phyloP scores from a whole-genome alignment of 2,113 vertebrate genomes.

The Zeus faber region DNA sequence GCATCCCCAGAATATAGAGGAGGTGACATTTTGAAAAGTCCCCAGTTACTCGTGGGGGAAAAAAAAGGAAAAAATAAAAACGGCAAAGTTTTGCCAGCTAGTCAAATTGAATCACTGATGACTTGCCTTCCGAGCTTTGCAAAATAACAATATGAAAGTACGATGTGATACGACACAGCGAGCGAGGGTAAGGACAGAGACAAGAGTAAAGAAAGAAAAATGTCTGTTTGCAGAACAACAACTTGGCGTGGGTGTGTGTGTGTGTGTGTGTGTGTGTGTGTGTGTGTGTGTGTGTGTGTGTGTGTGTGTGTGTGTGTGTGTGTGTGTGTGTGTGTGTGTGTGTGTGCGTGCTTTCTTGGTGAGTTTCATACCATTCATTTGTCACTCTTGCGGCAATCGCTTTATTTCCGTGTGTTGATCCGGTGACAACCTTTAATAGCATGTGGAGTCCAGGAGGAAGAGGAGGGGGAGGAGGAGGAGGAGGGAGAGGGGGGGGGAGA shows the following conservation, averaged over 20 bases:
- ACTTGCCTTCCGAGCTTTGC: conserved; percentile 52
- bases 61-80: conserved; percentile 49
- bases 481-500: no score
- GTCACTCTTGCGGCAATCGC: conserved; percentile 3
- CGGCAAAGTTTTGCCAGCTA: conserved; percentile 65
- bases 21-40: conserved; percentile 74
- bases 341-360: conserved; percentile 24
- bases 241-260: background rate
- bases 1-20: conserved; percentile 63
- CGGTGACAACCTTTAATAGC: conserved; percentile 28
- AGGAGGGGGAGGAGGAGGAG: no score
- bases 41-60: conserved; percentile 48
- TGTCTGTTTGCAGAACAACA: background rate
- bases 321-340: conserved; percentile 15
- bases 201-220: conserved; percentile 31
- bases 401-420: conserved; percentile 7
- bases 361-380: no score
- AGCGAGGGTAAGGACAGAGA: conserved; percentile 47
- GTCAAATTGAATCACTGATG: conserved; percentile 67
- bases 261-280: background rate
- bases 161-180: conserved; percentile 28
- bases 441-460: background rate
- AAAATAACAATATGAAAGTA: conserved; percentile 32
- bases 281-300: background rate
- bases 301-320: conserved; percentile 12